phyloP scores from a whole-genome alignment of 1,140 invertebrate genomes.

The Heliconius nattereri region DNA sequence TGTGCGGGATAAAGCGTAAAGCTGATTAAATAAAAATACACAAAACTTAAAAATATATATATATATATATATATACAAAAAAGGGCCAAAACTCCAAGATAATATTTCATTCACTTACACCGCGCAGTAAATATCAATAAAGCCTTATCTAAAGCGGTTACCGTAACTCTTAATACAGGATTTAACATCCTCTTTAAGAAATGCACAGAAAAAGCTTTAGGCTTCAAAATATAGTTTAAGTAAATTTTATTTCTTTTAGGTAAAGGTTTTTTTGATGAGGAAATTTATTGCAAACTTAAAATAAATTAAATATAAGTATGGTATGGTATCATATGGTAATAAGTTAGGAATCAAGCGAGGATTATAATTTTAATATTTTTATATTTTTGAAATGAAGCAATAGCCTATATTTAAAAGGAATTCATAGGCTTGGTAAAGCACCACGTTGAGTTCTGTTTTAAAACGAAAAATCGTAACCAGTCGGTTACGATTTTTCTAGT shows the following conservation, averaged over 20 bases:
- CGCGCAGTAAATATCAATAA: not conserved
- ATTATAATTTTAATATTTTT: no score
- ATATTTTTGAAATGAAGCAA: no score
- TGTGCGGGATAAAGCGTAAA: no score
- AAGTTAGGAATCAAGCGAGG: no score
- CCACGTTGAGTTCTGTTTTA: no score
- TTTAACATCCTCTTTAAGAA: not conserved
- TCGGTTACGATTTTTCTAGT: no score
- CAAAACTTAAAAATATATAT: not conserved
- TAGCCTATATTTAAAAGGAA: no score
- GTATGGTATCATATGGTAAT: no score
- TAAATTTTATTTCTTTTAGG: not conserved
- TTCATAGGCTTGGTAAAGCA: no score
- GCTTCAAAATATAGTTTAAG: not conserved
- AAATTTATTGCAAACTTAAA: not conserved
- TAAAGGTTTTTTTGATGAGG: not conserved
- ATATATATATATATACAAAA: not conserved
- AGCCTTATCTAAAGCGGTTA: not conserved
- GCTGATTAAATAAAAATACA: no score
- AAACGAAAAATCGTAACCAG: no score
- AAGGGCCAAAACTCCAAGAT: not conserved
- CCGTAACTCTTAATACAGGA: not conserved
- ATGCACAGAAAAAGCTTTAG: not conserved
- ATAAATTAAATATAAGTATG: not conserved
- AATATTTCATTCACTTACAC: slow-evolving; percentile 1